Conservation (phyloP, 1,140 invertebrate species). For the Heliconius hermathena region DNA sequence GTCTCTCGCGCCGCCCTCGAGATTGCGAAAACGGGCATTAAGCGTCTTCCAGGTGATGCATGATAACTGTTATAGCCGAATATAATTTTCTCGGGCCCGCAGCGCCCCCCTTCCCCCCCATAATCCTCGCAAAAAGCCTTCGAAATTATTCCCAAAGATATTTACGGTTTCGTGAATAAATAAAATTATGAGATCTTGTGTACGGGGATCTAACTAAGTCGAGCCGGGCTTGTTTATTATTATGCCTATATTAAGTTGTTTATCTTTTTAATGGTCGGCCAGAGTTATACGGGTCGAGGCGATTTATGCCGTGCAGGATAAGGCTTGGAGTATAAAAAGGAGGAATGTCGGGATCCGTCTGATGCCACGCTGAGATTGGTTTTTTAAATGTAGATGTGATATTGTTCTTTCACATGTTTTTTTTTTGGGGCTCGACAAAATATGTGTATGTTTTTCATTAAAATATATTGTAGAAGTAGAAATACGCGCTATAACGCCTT, state of each 20-base stretch:
- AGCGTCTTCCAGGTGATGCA: slow-evolving; percentile 80
- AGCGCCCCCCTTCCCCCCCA: slow-evolving; percentile 76
- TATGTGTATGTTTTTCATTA: slow-evolving; percentile 32
- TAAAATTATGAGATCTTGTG: slow-evolving; percentile 76
- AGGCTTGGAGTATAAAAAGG: slow-evolving; percentile 67
- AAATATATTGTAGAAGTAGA: not conserved
- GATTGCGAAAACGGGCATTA: slow-evolving; percentile 81
- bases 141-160: slow-evolving; percentile 78
- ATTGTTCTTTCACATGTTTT: slow-evolving; percentile 52
- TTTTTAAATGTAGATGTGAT: slow-evolving; percentile 75
- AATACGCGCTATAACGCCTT: not conserved
- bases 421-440: slow-evolving; percentile 23
- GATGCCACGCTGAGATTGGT: slow-evolving; percentile 74
- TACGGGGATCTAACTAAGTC: slow-evolving; percentile 74
- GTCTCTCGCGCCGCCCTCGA: slow-evolving; percentile 73
- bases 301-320: slow-evolving; percentile 77
- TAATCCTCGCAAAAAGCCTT: slow-evolving; percentile 81
- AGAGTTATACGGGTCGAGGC: slow-evolving; percentile 76
- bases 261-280: slow-evolving; percentile 79
- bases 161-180: slow-evolving; percentile 80
- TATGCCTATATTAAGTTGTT: slow-evolving; percentile 81
- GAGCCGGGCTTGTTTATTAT: slow-evolving; percentile 75
- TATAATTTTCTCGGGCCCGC: slow-evolving; percentile 80
- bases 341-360: slow-evolving; percentile 67
- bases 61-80: slow-evolving; percentile 81